phyloP scores from a whole-genome alignment of 2,797 vertebrate species.

The Acanthiza pusilla region DNA sequence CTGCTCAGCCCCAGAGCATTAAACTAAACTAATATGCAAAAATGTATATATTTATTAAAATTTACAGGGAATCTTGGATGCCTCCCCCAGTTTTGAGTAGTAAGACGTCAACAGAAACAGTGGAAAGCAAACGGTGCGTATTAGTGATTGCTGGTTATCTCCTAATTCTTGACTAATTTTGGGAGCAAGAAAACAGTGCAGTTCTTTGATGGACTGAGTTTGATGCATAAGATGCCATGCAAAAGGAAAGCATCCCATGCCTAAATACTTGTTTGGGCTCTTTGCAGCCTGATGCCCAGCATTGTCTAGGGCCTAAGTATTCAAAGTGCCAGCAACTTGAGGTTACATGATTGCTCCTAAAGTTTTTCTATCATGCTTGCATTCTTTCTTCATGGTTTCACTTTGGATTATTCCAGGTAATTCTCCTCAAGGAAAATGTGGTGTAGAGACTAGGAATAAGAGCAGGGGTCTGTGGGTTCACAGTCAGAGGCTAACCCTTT shows the following conservation, averaged over 20 bases:
- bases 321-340: neutral
- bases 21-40: neutral
- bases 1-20: neutral
- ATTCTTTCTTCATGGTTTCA: neutral
- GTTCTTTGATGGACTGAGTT: neutral
- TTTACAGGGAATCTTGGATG: slow-evolving; percentile 77
- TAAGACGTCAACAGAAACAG: neutral
- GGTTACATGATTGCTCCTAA: fast-evolving
- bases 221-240: neutral
- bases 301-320: neutral
- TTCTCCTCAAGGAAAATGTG: neutral
- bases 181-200: neutral
- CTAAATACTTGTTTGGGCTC: neutral
- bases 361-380: neutral
- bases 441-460: neutral
- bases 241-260: neutral
- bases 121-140: slow-evolving; percentile 60
- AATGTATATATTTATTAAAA: neutral
- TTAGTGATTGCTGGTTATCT: neutral
- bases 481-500: neutral
- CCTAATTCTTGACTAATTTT: neutral
- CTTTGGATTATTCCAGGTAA: neutral
- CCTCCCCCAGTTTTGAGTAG: slow-evolving; percentile 61
- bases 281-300: neutral
- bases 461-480: neutral